phyloP scores from a whole-genome alignment of 2,888 invertebrate genomes.

The Dicranocentrus wangi region DNA sequence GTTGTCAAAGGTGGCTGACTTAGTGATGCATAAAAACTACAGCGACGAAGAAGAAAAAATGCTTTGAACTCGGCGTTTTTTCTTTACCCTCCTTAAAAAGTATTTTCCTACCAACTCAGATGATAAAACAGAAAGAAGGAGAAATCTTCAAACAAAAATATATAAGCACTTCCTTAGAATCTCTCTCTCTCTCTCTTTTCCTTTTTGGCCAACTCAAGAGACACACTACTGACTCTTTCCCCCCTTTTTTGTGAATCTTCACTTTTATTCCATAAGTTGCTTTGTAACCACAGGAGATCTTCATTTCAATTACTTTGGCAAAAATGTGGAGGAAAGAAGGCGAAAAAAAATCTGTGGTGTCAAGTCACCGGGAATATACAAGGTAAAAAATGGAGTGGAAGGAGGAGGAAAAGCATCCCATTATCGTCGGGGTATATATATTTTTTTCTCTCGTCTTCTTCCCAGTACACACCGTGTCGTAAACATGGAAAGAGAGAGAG shows the following conservation, averaged over 20 bases:
- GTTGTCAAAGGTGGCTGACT: slow-evolving; percentile 4
- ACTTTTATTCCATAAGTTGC: slow-evolving; percentile 8
- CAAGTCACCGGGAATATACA: not conserved
- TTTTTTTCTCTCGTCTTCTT: not conserved
- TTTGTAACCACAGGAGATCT: slow-evolving; percentile 21
- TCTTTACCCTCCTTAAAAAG: no score
- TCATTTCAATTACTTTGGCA: slow-evolving; percentile 23
- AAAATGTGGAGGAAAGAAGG: not conserved
- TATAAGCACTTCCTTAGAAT: not conserved
- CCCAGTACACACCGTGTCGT: no score
- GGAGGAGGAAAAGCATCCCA: not conserved
- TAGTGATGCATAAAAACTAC: no score
- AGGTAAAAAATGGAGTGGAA: slow-evolving; percentile 4
- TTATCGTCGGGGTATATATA: not conserved
- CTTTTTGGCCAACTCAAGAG: no score
- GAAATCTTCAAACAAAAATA: no score
- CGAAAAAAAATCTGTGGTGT: slow-evolving; percentile 11
- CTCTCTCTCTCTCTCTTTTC: not conserved
- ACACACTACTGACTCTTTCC: no score
- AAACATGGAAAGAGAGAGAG: no score
- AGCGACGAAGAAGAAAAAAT: no score
- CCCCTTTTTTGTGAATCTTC: no score
- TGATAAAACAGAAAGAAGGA: no score
- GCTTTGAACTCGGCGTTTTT: no score
- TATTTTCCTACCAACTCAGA: no score